Percentiles rank a stretch among this genome's conserved stretches.
Evolutionary conservation across 1,140 invertebrate species (phyloP).

Genomic region (Tetragnatha versicolor): DNA sequence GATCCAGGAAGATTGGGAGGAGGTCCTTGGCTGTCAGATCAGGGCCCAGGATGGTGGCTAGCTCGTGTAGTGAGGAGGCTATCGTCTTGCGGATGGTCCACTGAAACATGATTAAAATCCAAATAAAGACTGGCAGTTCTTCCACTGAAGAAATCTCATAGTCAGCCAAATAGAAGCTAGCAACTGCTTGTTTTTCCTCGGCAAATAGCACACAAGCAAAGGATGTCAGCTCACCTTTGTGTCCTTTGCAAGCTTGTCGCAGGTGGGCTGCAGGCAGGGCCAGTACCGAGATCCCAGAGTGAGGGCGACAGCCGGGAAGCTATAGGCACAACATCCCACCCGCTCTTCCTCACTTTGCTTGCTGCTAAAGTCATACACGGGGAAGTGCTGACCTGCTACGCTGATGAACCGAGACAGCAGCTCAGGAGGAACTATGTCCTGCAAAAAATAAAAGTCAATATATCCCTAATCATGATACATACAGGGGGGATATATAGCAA

Average conservation of each 20-base stretch:
- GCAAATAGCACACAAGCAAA: too few relatives aligned
- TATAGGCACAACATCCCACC: constrained; percentile 78
- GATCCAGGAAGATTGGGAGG: constrained; percentile 77
- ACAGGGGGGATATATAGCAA: not conserved
- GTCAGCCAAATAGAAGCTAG: too few relatives aligned
- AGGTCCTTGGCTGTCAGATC: constrained; percentile 75
- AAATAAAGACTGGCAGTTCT: too few relatives aligned
- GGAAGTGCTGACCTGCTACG: too few relatives aligned
- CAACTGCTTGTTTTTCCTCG: too few relatives aligned
- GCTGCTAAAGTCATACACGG: constrained; percentile 54
- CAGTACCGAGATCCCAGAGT: constrained; percentile 77
- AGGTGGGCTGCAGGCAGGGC: constrained; percentile 72
- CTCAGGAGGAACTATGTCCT: constrained; percentile 74
- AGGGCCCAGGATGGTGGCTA: constrained; percentile 77
- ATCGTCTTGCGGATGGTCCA: constrained; percentile 80
- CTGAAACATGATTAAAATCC: constrained; percentile 60
- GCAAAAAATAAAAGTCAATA: constrained; percentile 48
- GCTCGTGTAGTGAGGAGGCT: constrained; percentile 79
- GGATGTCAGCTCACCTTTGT: constrained; percentile 67
- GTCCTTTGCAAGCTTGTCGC: constrained; percentile 72
- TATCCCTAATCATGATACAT: not conserved
- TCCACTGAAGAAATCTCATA: too few relatives aligned
- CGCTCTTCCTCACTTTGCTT: constrained; percentile 72
- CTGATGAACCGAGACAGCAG: constrained; percentile 75
- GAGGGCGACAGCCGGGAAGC: constrained; percentile 79